Base-by-base conservation (phyloP, 2,888 invertebrate species). In the Phytoseiulus persimilis region DNA sequence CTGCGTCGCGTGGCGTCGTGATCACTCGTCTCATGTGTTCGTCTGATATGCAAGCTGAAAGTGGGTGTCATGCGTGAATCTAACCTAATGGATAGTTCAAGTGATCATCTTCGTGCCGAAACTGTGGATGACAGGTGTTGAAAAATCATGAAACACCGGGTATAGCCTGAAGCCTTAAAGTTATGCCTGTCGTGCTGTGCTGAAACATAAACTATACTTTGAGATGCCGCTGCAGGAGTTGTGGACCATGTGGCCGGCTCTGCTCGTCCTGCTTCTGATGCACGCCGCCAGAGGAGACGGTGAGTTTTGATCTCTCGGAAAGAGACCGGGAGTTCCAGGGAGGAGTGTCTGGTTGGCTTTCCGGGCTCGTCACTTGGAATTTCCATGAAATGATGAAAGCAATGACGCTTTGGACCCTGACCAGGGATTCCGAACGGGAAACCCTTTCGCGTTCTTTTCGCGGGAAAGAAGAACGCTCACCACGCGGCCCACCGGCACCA, bases 1-100 rank as follows among this genome's bases (percentile, higher is more conserved):
- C 65, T 65, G 65, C 65, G 65, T 65, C 65, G 65, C 65, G 65
- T 65, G 65, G 65, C 65, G 65, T 65, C 65, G 65, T 65, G 65
- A 65, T 65, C 65, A 65, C 65, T 65, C 18, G 65, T 65, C 65
- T 65, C 65, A 65, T 65, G 65, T 65, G 65, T 65, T 65, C 65
- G 18, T 65, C 65, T 65, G 65, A 28, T 65, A 65, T 65, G 5
- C 65, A 23, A 28, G 5, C 18, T 3, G 2, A 28, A 65, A 65
- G 65, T 65, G 65, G 65, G 65, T 65, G 65, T 65, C 65, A 65
- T 65, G 65, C 65, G 65, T 65, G 65, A 65, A 65, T 65, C 65
- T 65, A 14, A 65, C 28, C 23, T 3, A 65, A 65, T 65, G 65
- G 65, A 65, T 65, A 14, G 65, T 65, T 65, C 65, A 28, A 65